Evolutionary conservation across 2,888 invertebrate species (phyloP), one percentile per base, ranked within the genome.

Genomic region (Acholoe squamosa): DNA sequence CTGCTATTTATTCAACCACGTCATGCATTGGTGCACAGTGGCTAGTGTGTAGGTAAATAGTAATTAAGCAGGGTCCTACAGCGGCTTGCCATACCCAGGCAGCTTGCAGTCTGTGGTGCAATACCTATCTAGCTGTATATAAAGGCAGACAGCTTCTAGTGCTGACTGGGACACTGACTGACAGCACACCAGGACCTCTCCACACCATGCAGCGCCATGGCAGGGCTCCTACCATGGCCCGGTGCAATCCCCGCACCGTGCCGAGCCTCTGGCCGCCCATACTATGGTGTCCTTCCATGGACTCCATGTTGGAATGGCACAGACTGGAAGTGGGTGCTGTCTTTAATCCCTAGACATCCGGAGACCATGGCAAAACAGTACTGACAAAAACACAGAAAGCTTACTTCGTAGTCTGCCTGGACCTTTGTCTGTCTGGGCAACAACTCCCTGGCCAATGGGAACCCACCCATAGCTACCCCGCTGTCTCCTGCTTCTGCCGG

Each of bases 281-380:
- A n/a, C n/a, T 10, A 43, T 10, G 43, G 43, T 10, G 43, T 43
- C 43, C 43, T 43, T 43, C 61, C 61, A 19, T n/a, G 61, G 7
- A n/a, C 22, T 19, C 61, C 61, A 19, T 19, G 61, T n/a, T 19
- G 61, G 61, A 19, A 3, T 3, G 61, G 22, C 61, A 61, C 61
- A 3, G 61, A 61, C 61, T 61, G 61, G 61, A 61, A 61, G 61
- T 61, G 61, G 61, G 22, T 61, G 19, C 61, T 61, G 61, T 61
- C 61, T n/a, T 19, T 7, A 7, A 61, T 3, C 22, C 61, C 61
- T 61, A 61, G 5, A 61, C n/a, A 7, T 3, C 61, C 7, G 61
- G 61, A 19, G 61, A 61, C 22, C 61, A 61, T 61, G 61, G 61
- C 61, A n/a, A n/a, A n/a, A n/a, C n/a, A n/a, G n/a, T n/a, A 19